phyloP scores from a whole-genome alignment of 92 coral and sea anemone species.

The Zoanthus gigantus region DNA sequence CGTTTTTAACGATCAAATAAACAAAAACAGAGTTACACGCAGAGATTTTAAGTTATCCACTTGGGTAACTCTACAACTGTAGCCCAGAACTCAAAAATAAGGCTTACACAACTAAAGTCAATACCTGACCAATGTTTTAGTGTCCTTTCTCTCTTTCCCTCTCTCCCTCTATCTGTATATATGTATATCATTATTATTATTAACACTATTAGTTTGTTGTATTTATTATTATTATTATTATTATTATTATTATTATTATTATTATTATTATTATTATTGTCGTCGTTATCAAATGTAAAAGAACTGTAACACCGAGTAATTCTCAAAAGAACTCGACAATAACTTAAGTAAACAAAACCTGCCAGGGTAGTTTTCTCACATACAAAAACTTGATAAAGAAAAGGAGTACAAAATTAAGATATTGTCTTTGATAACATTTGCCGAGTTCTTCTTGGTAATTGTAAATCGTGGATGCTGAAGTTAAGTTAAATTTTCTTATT shows the following conservation, averaged over 20 bases:
- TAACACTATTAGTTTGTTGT: too few species aligned
- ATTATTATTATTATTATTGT: not conserved
- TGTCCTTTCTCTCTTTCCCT: too few species aligned
- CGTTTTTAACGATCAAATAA: not conserved
- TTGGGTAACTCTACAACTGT: not conserved
- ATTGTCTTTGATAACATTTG: conserved; percentile 1
- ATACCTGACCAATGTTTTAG: too few species aligned
- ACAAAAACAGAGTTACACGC: not conserved
- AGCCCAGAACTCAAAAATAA: not conserved
- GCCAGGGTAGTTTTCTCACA: conserved; percentile 1
- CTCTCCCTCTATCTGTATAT: too few species aligned
- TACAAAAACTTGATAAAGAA: conserved; percentile 29
- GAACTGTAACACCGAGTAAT: conserved; percentile 5
- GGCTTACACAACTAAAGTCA: too few species aligned
- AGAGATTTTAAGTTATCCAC: not conserved
- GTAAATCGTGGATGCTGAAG: conserved; percentile 7
- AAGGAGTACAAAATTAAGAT: conserved; percentile 23
- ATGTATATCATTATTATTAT: too few species aligned
- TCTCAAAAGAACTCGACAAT: conserved; percentile 30
- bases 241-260: not conserved
- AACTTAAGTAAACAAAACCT: conserved; percentile 21
- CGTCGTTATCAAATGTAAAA: not conserved
- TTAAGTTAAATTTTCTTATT: not conserved
- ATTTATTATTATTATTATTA: too few species aligned
- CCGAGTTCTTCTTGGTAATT: not conserved